A percentile compares a stretch with the other conserved stretches of the same genome.
Conservation (phyloP, 2,888 invertebrate genomes). For the Acanthosoma haemorrhoidale region DNA sequence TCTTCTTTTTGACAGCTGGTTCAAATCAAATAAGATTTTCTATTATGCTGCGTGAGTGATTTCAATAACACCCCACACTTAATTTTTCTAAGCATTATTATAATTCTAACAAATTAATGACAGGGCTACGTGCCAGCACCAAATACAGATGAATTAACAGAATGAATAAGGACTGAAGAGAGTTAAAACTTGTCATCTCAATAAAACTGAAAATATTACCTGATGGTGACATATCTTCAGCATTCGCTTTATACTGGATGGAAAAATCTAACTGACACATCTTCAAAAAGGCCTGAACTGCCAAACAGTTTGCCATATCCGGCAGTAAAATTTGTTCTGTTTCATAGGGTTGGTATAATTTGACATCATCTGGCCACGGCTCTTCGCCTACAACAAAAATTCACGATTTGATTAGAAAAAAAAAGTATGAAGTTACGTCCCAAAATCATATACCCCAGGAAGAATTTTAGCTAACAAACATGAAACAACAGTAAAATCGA, state of each 20-base stretch:
- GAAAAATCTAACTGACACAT: slow-evolving; percentile 83
- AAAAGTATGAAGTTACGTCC: too few relatives aligned
- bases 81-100: too few relatives aligned
- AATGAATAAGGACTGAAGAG: neutral
- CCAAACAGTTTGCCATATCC: slow-evolving; percentile 88
- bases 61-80: too few relatives aligned
- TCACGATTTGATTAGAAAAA: too few relatives aligned
- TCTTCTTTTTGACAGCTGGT: too few relatives aligned
- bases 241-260: slow-evolving; percentile 80
- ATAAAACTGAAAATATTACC: slow-evolving; percentile 44
- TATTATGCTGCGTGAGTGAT: too few relatives aligned
- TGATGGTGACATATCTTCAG: slow-evolving; percentile 94
- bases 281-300: slow-evolving; percentile 86
- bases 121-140: too few relatives aligned
- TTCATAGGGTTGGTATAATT: slow-evolving; percentile 82
- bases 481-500: too few relatives aligned
- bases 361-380: slow-evolving; percentile 84
- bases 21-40: slow-evolving; percentile 24
- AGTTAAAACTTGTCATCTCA: neutral
- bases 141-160: too few relatives aligned
- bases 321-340: slow-evolving; percentile 89
- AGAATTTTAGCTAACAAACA: too few relatives aligned
- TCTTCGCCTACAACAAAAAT: slow-evolving; percentile 67
- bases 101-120: too few relatives aligned
- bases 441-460: too few relatives aligned